Evolutionary conservation across 2,888 invertebrate genomes (phyloP), one percentile per base, ranked within the genome.

Genomic region (Cerastoderma edule): DNA sequence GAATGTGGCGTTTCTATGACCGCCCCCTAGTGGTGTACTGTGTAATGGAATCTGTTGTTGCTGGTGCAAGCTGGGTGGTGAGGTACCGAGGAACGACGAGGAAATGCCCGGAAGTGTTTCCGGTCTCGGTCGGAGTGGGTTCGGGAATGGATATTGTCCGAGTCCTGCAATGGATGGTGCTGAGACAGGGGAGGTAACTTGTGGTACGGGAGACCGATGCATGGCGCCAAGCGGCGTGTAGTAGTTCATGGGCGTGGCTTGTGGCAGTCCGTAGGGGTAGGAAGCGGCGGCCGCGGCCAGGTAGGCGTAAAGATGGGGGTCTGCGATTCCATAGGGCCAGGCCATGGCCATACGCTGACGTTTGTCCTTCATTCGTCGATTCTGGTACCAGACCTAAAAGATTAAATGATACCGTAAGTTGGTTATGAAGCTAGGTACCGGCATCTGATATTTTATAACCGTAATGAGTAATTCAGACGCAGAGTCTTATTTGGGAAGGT

Each of bases 311-410:
- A 99, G 95, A 0, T 97, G 96, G 0, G 98, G 98, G 89, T 99
- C 98, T 22, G 90, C 88, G 28, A 90, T 88, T 8, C 90, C 89
- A 93, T 98, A 97, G 0, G 98, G 98, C 98, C 99, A 99, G 0
- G 97, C 96, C 85, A 98, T 95, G 0, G 98, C 97, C 92, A 98
- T 96, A 22, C 98, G 94, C 91, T 99, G 99, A 0, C 99, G 95
- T 90, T 99, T 99, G 94, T 99, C 99, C 92, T 99, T 98, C 98
- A 98, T 98, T 67, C 98, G 94, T 44, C 98, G 95, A 92, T 98
- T 98, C 94, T 98, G 98, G 93, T 99, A 99, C 99, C 99, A 99
- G 27, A 91, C 90, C 91, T 91, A 77, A 1, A 73, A 83, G 50
- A 57, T n/a, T 53, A 66, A 46, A 53, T 33, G 48, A n/a, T n/a